Evolutionary conservation across 2,113 vertebrate genomes (phyloP), one percentile per base, ranked within the genome.

Genomic region (Tychaedon coryphoeus): DNA sequence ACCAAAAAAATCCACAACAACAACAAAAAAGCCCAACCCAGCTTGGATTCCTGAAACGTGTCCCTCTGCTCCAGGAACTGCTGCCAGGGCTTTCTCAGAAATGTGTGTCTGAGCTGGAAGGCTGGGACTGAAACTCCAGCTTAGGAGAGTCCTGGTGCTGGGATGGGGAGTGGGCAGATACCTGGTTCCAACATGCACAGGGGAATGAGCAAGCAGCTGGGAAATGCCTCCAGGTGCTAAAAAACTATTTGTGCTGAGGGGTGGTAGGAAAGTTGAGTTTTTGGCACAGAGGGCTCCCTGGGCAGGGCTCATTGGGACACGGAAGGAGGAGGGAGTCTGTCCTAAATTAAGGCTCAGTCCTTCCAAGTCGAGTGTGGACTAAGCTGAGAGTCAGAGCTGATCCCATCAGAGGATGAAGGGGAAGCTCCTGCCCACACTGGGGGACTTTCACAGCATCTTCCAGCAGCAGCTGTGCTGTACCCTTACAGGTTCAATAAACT

Each of bases 61-160:
- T 97, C 94, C 87, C 96, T 96, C 92, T 78, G 91, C 90, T 91
- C 80, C 91, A 95, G 77, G 91, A 90, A 82, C 79, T 3, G 56
- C 61, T 97, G 96, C 97, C 96, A 97, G 64, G 84, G 96, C 86
- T 96, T 98, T 98, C 97, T 98, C 97, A 97, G 97, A 97, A 97
- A 90, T 72, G 77, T 95, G 88, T 96, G 86, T 97, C 94, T 97
- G 96, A 94, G 91, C 92, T 61, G 89, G 95, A 92, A 75, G 85
- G 73, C 84, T 78, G 64, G 79, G 81, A 81, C 94, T 90, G 91
- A 92, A 93, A 24, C 82, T 58, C 29, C 0, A 0, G 58, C 76
- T 87, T 57, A 92, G 89, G 75, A 86, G 83, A 95, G 34, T 57
- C 42, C 75, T 8, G 5, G 54, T 76, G 80, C 76, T 0, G 18